Evolutionary conservation across 1,140 invertebrate species (phyloP), one percentile per base, ranked within the genome.

Genomic region (Microplitis demolitor): DNA sequence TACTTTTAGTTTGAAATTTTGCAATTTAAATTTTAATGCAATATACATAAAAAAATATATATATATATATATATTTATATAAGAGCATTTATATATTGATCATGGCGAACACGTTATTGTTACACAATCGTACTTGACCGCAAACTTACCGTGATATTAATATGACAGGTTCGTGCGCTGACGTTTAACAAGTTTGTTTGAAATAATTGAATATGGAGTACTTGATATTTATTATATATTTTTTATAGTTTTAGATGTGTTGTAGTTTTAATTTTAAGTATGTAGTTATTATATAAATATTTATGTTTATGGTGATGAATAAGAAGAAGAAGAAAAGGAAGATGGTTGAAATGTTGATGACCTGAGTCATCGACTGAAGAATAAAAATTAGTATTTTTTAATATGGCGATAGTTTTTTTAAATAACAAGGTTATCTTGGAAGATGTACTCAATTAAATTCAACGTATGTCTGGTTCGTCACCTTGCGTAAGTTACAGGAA

Each of bases 121-220:
- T 74, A 54, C 68, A 69, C 71, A 74, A 74, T 68, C 73, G 73
- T 68, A 68, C 73, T 74, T 74, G 73, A 74, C 73, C 73, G 60
- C 67, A 74, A 74, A 74, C 73, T 67, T 53, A 71, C 54, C 61
- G 24, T 37, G 31, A 66, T 54, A 67, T 74, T 58, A 69, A 74
- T 66, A 71, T 74, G 69, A 71, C 73, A 74, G 56, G 73, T 63
- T 37, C 56, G 53, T 61, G 39, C 50, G 71, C 54, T 66, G 64
- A 68, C 64, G 71, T 45, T 45, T 45, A 11, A 45, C 39, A 45
- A 45, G 39, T 45, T 45, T 45, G 39, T 45, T 8, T 45, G 11
- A 45, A 45, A 45, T 45, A 45, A 45, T 45, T 45, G 11, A 8
- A 8, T 8, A 45, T 45, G 64, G 5, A 45, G 14, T 66, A 66